Evolutionary conservation across 2,797 vertebrate genomes (phyloP).

Genomic region (Ctenochaetus hawaiiensis): DNA sequence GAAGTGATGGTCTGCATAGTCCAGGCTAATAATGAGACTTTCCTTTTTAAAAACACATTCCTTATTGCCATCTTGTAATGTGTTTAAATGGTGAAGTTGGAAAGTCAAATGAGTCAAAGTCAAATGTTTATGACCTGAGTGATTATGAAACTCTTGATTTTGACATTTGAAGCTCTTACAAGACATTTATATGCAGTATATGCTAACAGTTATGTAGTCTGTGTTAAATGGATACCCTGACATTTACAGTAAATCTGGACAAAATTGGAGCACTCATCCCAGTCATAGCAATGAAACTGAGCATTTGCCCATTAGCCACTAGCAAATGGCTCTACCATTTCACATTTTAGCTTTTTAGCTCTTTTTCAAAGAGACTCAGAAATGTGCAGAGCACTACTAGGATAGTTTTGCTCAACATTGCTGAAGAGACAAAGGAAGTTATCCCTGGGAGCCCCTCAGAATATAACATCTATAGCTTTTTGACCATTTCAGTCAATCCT

Average conservation of each 20-base stretch:
- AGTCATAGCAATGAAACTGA: constrained; percentile 22
- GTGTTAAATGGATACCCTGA: constrained; percentile 49
- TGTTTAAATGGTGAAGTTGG: constrained; percentile 32
- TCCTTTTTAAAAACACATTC: constrained; percentile 15
- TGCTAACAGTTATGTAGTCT: constrained; percentile 50
- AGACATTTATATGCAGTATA: constrained; percentile 48
- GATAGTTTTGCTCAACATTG: background rate
- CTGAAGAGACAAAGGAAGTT: background rate
- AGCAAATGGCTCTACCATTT: constrained; percentile 33
- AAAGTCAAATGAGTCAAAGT: constrained; percentile 41
- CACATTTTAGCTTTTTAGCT: constrained; percentile 7
- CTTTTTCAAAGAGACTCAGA: background rate
- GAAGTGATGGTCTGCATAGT: constrained; percentile 8
- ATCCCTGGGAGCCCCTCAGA: background rate
- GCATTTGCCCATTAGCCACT: constrained; percentile 36
- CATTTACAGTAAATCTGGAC: constrained; percentile 54
- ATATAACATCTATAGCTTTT: background rate
- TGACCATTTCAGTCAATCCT: background rate
- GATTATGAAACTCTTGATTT: constrained; percentile 61
- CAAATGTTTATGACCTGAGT: constrained; percentile 48
- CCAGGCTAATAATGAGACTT: background rate
- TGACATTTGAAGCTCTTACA: constrained; percentile 56
- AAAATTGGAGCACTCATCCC: constrained; percentile 27
- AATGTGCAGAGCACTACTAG: background rate
- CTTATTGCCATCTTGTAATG: constrained; percentile 9